Base-by-base conservation (phyloP, 1,140 invertebrate species). In the Apis florea region DNA sequence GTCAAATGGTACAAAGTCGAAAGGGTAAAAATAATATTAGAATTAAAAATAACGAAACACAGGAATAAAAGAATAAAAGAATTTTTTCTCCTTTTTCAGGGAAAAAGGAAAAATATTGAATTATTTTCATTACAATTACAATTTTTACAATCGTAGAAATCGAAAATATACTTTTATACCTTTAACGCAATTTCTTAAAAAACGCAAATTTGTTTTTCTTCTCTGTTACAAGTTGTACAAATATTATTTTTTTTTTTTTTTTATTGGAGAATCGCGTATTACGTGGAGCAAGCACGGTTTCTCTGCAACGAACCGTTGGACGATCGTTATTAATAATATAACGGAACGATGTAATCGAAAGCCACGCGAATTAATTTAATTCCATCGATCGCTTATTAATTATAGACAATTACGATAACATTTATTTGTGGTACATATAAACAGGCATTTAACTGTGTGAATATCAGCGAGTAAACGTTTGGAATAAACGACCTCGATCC, bases 391-490 rank as follows among this genome's bases (percentile, higher is more conserved):
- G 77, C 47, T 26, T 72, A 79, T 79, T 79, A 72, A 79, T 79
- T 71, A 79, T 59, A 71, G 26, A 70, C 47, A 70, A 79, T 79
- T 79, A 71, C 76, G 76, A 21, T 31, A 79, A 71, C 67, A 61
- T 79, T 79, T 71, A 79, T 70, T 61, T 69, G 67, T 21, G 76
- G 76, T 1, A 19, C 26, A 40, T n/a, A n/a, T 58, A 69, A 77
- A 59, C 64, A 49, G 17, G n/a, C 31, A n/a, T 77, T 77, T 77
- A 49, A 53, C 53, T 40, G n/a, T 24, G 31, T 47, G 67, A 77
- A 69, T 76, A 67, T 76, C 74, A 47, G 63, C 31, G 74, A 54
- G 53, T 56, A 76, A 76, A 56, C 53, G 64, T 21, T 17, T 21
- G 21, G 40, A 56, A 67, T 26, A 40, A 8, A 1, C n/a, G 31